Conservation (phyloP, 2,797 vertebrate species). For the Nannoperca australis region DNA sequence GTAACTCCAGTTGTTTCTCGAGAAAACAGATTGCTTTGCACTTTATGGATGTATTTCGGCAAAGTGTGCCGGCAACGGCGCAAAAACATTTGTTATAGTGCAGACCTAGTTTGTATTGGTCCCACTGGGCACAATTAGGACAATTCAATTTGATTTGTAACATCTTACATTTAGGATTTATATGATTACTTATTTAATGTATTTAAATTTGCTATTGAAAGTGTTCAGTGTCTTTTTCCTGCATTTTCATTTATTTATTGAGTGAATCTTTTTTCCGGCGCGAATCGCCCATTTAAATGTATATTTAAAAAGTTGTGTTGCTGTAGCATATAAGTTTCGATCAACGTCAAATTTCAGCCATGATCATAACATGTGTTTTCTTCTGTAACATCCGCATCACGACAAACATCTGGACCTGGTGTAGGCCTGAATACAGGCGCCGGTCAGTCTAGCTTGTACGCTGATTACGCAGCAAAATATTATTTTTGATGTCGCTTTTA, state of each 20-base stretch:
- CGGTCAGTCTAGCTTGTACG: constrained; percentile 9
- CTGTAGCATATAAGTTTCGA: neutral
- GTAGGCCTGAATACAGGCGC: constrained; percentile 21
- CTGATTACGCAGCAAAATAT: constrained; percentile 19
- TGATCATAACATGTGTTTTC: constrained; percentile 50
- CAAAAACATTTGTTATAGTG: neutral
- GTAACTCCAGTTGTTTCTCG: constrained; percentile 55
- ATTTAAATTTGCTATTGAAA: neutral
- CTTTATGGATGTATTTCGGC: constrained; percentile 56
- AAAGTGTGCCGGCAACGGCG: constrained; percentile 24
- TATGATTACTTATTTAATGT: neutral
- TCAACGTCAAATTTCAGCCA: constrained; percentile 19
- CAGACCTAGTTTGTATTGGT: constrained; percentile 23
- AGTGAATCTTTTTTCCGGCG: neutral
- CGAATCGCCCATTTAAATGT: neutral
- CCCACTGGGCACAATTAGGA: constrained; percentile 19
- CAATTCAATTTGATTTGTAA: constrained; percentile 2
- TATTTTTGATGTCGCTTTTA: neutral
- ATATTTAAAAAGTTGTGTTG: neutral
- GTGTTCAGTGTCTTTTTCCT: neutral
- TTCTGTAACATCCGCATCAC: constrained; percentile 24
- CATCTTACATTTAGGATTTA: neutral
- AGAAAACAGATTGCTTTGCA: constrained; percentile 49
- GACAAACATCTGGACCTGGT: constrained; percentile 61
- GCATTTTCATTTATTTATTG: neutral